These are phyloP conservation scores for Thinocorus orbignyianus DNA, from an alignment of 2,113 vertebrate genomes.

Conservation along the genomic window DNA sequence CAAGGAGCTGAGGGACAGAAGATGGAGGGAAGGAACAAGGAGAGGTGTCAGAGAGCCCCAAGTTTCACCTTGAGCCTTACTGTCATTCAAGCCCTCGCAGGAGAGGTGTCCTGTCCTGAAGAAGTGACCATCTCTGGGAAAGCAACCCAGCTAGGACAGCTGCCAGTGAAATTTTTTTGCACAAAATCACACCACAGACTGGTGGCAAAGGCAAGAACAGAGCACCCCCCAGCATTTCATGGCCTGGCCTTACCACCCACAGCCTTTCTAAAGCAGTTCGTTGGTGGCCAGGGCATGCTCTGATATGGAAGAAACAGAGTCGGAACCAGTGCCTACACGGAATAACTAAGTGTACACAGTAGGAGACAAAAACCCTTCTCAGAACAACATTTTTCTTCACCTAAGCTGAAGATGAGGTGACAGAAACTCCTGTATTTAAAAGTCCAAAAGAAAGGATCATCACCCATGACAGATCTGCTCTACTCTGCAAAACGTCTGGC, in stretches of 20 bases:
- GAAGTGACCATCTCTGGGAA: neutral
- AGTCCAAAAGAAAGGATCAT: neutral
- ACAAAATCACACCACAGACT: neutral
- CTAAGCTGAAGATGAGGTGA: rapidly evolving
- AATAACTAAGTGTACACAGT: neutral
- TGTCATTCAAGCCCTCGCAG: rapidly evolving
- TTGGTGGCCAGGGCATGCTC: neutral
- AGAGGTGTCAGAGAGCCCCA: neutral
- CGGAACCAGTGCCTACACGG: neutral
- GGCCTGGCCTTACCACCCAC: neutral
- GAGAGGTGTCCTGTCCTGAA: neutral
- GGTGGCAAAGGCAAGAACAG: neutral
- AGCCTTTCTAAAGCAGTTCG: neutral
- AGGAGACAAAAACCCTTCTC: neutral
- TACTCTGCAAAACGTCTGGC: neutral
- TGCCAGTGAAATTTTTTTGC: neutral
- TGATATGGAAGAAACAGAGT: neutral
- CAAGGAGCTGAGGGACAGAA: neutral
- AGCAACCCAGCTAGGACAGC: neutral
- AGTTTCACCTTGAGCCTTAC: rapidly evolving
- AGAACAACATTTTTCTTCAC: neutral
- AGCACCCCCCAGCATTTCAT: rapidly evolving
- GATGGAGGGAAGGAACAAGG: neutral
- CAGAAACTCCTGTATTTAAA: rapidly evolving
- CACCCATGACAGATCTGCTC: neutral